Conservation (phyloP, 1,140 invertebrate species). For the Lepidurus couesii region DNA sequence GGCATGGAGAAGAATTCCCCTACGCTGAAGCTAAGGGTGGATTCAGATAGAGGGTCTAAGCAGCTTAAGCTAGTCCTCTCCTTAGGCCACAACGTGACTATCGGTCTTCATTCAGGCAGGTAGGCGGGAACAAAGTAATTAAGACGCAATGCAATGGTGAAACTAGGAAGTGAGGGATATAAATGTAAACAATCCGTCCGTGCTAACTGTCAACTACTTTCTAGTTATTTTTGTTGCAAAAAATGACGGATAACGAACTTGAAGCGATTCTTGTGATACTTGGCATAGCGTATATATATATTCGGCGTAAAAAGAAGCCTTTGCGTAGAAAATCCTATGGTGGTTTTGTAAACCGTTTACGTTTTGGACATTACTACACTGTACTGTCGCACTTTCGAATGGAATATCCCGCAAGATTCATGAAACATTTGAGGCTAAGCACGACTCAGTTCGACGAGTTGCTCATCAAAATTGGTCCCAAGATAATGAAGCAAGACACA, state of each 20-base stretch:
- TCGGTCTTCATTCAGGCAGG: neutral
- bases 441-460: neutral
- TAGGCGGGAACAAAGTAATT: neutral
- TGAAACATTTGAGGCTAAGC: neutral
- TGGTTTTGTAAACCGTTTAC: too few species aligned
- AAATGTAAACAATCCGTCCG: too few species aligned
- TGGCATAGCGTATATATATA: conserved; percentile 5
- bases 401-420: neutral
- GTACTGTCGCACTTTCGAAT: neutral
- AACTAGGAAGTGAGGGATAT: neutral
- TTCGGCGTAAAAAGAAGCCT: too few species aligned
- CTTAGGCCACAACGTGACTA: neutral
- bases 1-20: too few species aligned
- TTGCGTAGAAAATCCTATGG: too few species aligned
- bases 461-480: neutral
- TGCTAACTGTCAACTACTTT: conserved; percentile 5
- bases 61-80: neutral
- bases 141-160: neutral
- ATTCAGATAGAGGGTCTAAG: neutral
- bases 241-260: neutral
- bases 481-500: neutral
- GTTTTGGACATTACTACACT: neutral
- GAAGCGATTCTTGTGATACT: neutral
- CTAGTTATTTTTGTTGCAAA: neutral
- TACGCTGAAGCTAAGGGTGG: neutral